Evolutionary conservation across 2,888 invertebrate genomes (phyloP).

Genomic region (Trachelus iudaicus): DNA sequence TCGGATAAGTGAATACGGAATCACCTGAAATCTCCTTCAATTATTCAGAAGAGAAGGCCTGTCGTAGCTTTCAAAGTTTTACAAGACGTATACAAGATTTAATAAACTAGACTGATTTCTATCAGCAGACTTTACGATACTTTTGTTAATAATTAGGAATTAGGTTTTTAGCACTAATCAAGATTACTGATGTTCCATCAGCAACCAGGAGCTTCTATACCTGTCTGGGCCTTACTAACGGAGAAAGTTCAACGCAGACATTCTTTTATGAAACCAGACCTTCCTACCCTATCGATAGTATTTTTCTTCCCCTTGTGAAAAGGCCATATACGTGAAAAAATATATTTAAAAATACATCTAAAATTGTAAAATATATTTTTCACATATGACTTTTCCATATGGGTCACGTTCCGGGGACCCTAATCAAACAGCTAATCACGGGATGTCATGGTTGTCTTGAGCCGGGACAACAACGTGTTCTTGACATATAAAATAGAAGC

Average conservation of each 20-base stretch:
- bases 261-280: too few relatives aligned
- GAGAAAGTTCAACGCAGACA: too few relatives aligned
- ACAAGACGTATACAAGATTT: neutral
- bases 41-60: neutral
- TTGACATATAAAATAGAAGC: too few relatives aligned
- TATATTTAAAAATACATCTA: too few relatives aligned
- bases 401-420: slow-evolving; percentile 28
- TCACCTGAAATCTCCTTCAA: neutral
- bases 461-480: neutral
- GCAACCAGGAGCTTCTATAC: neutral
- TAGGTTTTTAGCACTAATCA: slow-evolving; percentile 1
- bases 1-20: neutral
- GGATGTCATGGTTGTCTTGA: neutral
- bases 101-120: neutral
- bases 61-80: neutral
- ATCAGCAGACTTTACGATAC: neutral
- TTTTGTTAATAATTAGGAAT: neutral
- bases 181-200: neutral
- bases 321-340: too few relatives aligned
- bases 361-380: too few relatives aligned
- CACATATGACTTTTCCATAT: too few relatives aligned
- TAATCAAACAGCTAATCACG: slow-evolving; percentile 32
- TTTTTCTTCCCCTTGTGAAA: slow-evolving; percentile 26
- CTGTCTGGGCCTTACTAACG: too few relatives aligned
- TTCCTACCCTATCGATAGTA: slow-evolving; percentile 30